Evolutionary conservation across 2,888 invertebrate genomes (phyloP).

Genomic region (Pachydiplax longipennis): DNA sequence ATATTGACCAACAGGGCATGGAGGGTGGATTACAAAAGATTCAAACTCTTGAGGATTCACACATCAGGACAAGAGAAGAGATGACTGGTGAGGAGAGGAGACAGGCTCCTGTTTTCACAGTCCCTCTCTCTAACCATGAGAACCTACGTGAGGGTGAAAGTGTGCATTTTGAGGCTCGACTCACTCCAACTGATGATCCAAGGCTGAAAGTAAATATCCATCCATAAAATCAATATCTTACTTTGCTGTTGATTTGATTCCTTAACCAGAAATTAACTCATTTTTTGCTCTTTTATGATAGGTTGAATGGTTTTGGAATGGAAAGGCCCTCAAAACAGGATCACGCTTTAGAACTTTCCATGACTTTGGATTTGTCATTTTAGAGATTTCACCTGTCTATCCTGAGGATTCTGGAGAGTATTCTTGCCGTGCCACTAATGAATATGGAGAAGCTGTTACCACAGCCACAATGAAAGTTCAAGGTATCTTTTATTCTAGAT

Average conservation of each 20-base stretch:
- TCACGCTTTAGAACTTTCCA: constrained; percentile 95
- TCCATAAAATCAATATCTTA: constrained; percentile 44
- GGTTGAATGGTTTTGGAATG: constrained; percentile 96
- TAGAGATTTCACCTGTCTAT: constrained; percentile 96
- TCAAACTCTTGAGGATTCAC: constrained; percentile 88
- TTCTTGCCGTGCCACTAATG: constrained; percentile 85
- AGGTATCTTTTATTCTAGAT: constrained; percentile 60
- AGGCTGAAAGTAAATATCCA: constrained; percentile 71
- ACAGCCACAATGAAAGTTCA: constrained; percentile 88
- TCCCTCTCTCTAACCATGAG: constrained; percentile 86
- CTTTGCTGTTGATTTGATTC: background rate
- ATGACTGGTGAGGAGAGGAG: constrained; percentile 77
- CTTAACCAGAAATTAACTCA: background rate
- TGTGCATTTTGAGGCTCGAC: constrained; percentile 87
- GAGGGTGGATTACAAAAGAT: constrained; percentile 94
- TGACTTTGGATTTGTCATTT: constrained; percentile 96
- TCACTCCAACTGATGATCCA: constrained; percentile 90
- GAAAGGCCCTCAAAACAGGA: constrained; percentile 85
- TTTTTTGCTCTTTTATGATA: constrained; percentile 54
- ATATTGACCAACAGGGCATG: constrained; percentile 73
- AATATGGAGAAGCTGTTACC: constrained; percentile 91
- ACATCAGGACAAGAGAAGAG: constrained; percentile 79
- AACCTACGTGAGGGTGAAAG: constrained; percentile 90
- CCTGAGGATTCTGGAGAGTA: constrained; percentile 96
- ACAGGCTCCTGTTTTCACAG: constrained; percentile 89